These are phyloP conservation scores for Coranthus polyacanthus DNA, from an alignment of 2,797 vertebrate genomes.

Conservation along the genomic window DNA sequence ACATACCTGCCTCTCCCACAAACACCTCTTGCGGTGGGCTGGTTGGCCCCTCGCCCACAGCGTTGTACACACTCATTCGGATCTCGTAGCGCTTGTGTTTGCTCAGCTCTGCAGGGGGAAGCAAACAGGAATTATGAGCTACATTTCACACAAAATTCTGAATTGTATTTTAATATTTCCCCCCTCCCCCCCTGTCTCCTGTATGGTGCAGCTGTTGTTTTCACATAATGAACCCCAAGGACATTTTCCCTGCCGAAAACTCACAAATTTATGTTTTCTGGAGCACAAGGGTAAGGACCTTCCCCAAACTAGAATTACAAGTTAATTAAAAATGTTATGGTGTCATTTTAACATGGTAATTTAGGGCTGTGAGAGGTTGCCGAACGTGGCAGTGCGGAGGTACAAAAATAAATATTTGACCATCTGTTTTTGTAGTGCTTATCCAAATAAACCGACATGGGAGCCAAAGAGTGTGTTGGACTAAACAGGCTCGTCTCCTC, in stretches of 20 bases:
- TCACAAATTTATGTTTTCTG: too few species aligned
- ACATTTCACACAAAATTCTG: not conserved
- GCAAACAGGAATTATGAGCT: slow-evolving; percentile 18
- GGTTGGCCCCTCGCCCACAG: slow-evolving; percentile 92
- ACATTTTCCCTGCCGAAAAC: too few species aligned
- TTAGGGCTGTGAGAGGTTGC: not conserved
- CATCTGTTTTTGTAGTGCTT: slow-evolving; percentile 52
- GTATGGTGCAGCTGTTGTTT: not conserved
- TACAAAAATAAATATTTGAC: slow-evolving; percentile 19
- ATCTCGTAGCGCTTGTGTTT: slow-evolving; percentile 97
- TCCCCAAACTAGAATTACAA: not conserved
- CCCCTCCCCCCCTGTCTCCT: too few species aligned
- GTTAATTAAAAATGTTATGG: not conserved
- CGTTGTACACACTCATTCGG: slow-evolving; percentile 94
- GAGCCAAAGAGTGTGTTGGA: slow-evolving; percentile 29
- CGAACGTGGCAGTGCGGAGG: not conserved
- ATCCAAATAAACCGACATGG: slow-evolving; percentile 43
- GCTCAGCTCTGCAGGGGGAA: slow-evolving; percentile 86
- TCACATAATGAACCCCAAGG: not conserved
- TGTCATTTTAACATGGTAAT: slow-evolving; percentile 16
- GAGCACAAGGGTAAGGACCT: not conserved
- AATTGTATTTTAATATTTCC: not conserved
- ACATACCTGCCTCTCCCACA: slow-evolving; percentile 95
- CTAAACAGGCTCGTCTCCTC: not conserved
- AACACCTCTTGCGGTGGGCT: slow-evolving; percentile 96